Evolutionary conservation across 2,113 vertebrate species (phyloP), one percentile per base, ranked within the genome.

Genomic region (Irena cyanogastra): DNA sequence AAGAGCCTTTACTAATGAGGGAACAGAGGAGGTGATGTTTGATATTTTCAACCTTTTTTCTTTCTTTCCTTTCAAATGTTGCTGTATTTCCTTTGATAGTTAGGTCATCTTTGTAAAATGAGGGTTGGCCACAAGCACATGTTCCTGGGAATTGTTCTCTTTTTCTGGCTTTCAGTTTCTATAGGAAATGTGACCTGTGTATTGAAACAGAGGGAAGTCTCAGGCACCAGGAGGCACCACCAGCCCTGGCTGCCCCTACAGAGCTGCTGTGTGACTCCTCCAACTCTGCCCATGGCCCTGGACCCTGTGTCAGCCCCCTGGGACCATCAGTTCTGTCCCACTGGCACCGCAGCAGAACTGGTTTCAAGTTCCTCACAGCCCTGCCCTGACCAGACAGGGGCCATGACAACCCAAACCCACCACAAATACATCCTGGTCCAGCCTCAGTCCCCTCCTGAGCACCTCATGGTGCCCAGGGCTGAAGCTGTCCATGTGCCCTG

Each of bases 291-390:
- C 10, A 19, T 42, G 39, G 10, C 47, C 31, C 19, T 66, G 28
- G 14, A 49, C 11, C 11, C 9, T 11, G 4, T 15, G 42, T 30
- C 33, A 95, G 20, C 13, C 21, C 3, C 5, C 8, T 47, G 2
- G 14, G 3, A 1, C 24, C 3, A 1, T 26, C 52, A 74, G 5
- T 13, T 19, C 11, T 68, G 8, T 27, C 53, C 16, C 39, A 47
- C 30, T 45, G 37, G 18, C 21, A 31, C 50, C 3, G 0, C 2
- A 33, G 37, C 13, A 80, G 16, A 44, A 0, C 7, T 21, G 41
- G 3, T 42, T 15, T 71, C 75, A 44, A 54, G 26, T 5, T 65
- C 24, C 28, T 13, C 14, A 16, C 16, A 66, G n/a, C n/a, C 50
- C 61, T 41, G 31, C 10, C 13, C 7, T 16, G 21, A 13, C 7